Percentiles rank a stretch among this genome's conserved stretches.
These are phyloP conservation scores for Pangasius larnaudii DNA, from an alignment of 2,797 vertebrate genomes.

Conservation along the genomic window DNA sequence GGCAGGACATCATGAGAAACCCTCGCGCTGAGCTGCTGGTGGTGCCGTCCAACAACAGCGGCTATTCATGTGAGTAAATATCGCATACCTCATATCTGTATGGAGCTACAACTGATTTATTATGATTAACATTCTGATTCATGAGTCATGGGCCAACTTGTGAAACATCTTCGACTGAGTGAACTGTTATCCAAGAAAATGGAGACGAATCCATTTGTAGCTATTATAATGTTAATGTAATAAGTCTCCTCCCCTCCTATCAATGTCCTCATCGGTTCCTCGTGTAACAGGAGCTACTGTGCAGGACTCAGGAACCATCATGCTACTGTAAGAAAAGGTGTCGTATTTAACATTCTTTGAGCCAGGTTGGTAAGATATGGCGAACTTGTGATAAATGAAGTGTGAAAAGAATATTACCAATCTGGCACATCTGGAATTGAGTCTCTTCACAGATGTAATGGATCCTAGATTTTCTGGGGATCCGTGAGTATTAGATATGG, in stretches of 20 bases:
- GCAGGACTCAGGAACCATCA: neutral
- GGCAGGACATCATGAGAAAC: constrained; percentile 95
- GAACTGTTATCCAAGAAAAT: neutral
- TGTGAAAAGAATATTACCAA: constrained; percentile 20
- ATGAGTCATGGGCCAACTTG: neutral
- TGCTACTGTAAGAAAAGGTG: neutral
- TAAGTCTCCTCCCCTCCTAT: neutral
- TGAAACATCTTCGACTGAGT: neutral
- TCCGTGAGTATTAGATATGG: neutral
- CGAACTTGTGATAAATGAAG: neutral
- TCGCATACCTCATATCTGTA: neutral
- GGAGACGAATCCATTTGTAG: neutral
- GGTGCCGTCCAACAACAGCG: constrained; percentile 93
- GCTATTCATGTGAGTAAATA: constrained; percentile 80
- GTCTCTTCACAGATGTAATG: neutral
- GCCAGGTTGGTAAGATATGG: neutral
- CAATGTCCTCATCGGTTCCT: neutral
- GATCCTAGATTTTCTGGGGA: neutral
- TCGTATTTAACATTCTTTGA: neutral
- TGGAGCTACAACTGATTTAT: neutral
- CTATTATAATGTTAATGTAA: neutral
- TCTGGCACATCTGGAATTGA: constrained; percentile 16
- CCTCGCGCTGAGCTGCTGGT: constrained; percentile 92
- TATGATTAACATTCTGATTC: neutral
- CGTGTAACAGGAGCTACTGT: neutral